Conservation (phyloP, 2,888 invertebrate species). For the Himalopsyche kuldschensis region DNA sequence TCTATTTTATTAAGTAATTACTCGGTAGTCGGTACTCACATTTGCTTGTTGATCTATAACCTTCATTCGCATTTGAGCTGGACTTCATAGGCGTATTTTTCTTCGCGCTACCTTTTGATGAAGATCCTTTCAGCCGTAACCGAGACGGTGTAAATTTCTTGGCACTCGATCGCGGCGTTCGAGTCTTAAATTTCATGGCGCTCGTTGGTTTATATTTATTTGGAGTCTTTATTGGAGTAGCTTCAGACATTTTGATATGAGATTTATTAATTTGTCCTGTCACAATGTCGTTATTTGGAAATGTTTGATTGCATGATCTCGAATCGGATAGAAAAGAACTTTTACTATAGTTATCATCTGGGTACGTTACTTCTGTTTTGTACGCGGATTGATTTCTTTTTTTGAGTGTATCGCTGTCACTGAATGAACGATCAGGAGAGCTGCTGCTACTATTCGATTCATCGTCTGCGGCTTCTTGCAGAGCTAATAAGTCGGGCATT, state of each 20-base stretch:
- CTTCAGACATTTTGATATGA: not conserved
- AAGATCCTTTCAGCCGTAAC: not conserved
- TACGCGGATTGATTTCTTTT: constrained; percentile 34
- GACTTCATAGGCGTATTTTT: constrained; percentile 21
- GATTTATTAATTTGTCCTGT: not conserved
- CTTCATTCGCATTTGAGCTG: constrained; percentile 9
- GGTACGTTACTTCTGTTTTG: constrained; percentile 16
- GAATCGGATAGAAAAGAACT: not conserved
- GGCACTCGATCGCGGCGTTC: constrained; percentile 20
- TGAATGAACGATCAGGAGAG: constrained; percentile 50
- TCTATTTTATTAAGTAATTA: too few species aligned
- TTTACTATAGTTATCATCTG: not conserved
- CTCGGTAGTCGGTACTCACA: constrained; percentile 6
- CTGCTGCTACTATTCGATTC: constrained; percentile 47
- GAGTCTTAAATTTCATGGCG: not conserved
- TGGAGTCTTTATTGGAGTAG: constrained; percentile 15
- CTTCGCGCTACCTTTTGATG: constrained; percentile 18
- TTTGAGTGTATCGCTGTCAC: constrained; percentile 44
- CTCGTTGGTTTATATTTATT: constrained; percentile 3
- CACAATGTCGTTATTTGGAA: constrained; percentile 14
- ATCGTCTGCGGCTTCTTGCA: constrained; percentile 45
- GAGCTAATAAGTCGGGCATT: constrained; percentile 51
- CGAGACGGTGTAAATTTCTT: constrained; percentile 24
- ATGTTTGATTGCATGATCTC: constrained; percentile 19
- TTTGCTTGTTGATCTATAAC: constrained; percentile 23